Base-by-base conservation (phyloP, 2,113 vertebrate species). In the Condylura cristata region DNA sequence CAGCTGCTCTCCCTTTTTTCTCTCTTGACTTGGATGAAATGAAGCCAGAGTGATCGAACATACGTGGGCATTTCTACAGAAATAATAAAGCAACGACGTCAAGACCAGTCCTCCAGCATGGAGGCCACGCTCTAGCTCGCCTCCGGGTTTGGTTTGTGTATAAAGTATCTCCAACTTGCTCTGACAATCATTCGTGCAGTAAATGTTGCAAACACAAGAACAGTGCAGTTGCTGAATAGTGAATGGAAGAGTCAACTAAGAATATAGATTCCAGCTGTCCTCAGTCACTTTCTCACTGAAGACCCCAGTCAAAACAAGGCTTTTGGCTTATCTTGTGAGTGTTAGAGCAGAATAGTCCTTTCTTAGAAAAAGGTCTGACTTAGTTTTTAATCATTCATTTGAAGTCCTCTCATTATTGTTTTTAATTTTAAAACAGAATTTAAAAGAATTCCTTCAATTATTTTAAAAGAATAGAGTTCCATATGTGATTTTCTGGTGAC, bases 241-340 rank as follows among this genome's bases (percentile, higher is more conserved):
- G 26, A 95, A 91, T 60, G 71, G 85, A 92, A 90, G 2, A 94
- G 89, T 84, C 88, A 75, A 94, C 92, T 75, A 89, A 39, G 26
- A 82, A 56, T 65, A 60, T 75, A 91, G 60, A 68, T 86, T 92
- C 95, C 85, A 88, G 9, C 90, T 61, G 56, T 84, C 17, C 85
- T 90, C 51, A 60, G n/a, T 80, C 71, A 78, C 60, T 74, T 75
- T 63, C 76, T 92, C 85, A 68, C 60, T 71, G 48, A 61, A 86
- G 87, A 76, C 41, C 12, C 41, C 90, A 65, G 70, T 76, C 37
- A 92, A 94, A 95, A 66, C 39, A n/a, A 6, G 88, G n/a, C 28
- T 56, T 81, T 78, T 56, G 41, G 20, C 2, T 85, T 93, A 58
- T 34, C 53, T 80, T 44, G 7, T 90, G 16, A 72, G 30, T 48